Percentiles rank a stretch among this genome's conserved stretches.
phyloP scores from a whole-genome alignment of 2,113 vertebrate genomes.

The Semicossyphus pulcher region DNA sequence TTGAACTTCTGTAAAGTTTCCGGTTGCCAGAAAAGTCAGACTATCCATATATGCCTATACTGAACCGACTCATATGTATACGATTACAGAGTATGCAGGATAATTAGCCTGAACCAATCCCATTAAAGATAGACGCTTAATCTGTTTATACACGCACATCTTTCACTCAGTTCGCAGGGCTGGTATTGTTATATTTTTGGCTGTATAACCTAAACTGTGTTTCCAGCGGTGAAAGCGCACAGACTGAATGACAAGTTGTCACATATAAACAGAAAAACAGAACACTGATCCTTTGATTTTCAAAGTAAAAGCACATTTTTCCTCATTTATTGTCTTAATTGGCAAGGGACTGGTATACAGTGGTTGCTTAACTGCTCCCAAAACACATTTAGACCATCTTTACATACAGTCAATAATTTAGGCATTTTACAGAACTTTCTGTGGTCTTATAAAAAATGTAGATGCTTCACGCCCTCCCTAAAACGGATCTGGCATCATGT shows the following conservation, averaged over 20 bases:
- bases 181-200: conserved; percentile 38
- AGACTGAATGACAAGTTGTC: conserved; percentile 6
- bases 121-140: background rate
- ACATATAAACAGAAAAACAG: background rate
- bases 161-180: conserved; percentile 9
- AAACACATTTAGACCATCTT: background rate
- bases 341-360: background rate
- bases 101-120: background rate
- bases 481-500: no score
- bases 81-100: background rate
- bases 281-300: background rate
- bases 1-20: conserved; percentile 33
- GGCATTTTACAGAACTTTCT: no score
- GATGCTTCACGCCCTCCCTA: no score
- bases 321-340: background rate
- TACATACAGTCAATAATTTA: no score
- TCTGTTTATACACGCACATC: background rate
- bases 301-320: conserved; percentile 48
- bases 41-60: background rate
- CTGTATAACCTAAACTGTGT: background rate
- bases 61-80: background rate
- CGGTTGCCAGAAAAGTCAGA: conserved; percentile 14
- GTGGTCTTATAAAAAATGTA: no score
- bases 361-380: background rate
- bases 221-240: background rate